A percentile compares a stretch with the other conserved stretches of the same genome.
Conservation (phyloP, 2,113 vertebrate species). For the Bagarius yarrelli region DNA sequence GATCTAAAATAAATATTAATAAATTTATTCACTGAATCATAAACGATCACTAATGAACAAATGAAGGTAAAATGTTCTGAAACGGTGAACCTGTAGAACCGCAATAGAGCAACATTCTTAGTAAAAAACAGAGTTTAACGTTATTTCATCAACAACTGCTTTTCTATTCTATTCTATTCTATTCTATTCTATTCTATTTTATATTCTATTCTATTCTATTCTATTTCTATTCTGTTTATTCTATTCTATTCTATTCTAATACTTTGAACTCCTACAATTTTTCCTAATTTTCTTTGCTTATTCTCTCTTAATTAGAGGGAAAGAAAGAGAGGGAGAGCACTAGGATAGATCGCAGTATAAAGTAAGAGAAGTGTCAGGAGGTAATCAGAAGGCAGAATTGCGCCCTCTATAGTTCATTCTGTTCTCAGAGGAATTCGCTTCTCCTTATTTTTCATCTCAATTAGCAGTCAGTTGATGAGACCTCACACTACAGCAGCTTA, state of each 20-base stretch:
- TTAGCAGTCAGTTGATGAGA: constrained; percentile 57
- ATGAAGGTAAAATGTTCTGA: too few species aligned
- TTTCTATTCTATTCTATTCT: neutral
- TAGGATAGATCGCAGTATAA: constrained; percentile 1
- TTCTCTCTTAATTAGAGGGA: neutral
- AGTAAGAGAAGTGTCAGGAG: neutral
- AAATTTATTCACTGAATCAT: too few species aligned
- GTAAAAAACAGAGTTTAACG: too few species aligned
- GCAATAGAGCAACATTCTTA: too few species aligned
- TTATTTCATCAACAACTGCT: neutral
- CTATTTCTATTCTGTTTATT: neutral
- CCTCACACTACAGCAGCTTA: constrained; percentile 25
- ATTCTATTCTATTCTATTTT: neutral
- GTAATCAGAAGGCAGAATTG: constrained; percentile 12
- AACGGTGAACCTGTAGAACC: too few species aligned
- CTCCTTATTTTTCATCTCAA: constrained; percentile 52
- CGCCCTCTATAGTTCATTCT: constrained; percentile 27
- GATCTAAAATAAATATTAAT: too few species aligned
- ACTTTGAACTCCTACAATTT: neutral
- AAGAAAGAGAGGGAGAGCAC: neutral
- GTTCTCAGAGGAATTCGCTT: neutral
- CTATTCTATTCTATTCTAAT: neutral
- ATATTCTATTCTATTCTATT: neutral
- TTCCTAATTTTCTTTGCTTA: too few species aligned
- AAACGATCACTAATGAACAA: too few species aligned